Percentiles rank a stretch among this genome's conserved stretches.
These are phyloP conservation scores for Macrotis lagotis DNA, from an alignment of 2,113 vertebrate species.

Conservation along the genomic window DNA sequence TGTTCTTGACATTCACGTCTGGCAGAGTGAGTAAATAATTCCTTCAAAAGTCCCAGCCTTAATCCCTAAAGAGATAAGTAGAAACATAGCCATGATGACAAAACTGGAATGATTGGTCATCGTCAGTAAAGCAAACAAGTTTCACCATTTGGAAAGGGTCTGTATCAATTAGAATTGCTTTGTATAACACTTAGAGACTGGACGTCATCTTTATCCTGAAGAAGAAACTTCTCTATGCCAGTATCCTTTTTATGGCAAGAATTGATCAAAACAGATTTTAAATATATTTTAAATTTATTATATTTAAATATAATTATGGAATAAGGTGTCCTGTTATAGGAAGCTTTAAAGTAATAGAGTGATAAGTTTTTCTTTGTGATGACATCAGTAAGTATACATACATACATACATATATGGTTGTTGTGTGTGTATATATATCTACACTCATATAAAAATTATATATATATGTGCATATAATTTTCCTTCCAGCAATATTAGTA, in stretches of 20 bases:
- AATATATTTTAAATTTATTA: too few relatives aligned
- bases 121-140: not conserved
- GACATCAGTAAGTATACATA: not conserved
- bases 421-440: not conserved
- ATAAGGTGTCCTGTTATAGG: conserved; percentile 5
- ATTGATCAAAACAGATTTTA: conserved; percentile 62
- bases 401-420: conserved; percentile 31
- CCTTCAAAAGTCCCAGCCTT: not conserved
- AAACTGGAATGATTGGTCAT: not conserved
- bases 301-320: conserved; percentile 45
- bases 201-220: conserved; percentile 43
- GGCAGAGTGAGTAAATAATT: not conserved
- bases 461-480: not conserved
- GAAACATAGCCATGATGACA: not conserved
- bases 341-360: conserved; percentile 63
- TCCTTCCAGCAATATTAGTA: conserved; percentile 42
- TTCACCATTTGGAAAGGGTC: not conserved
- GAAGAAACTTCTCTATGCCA: conserved; percentile 51
- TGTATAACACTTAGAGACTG: conserved; percentile 60
- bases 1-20: not conserved
- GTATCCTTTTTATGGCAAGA: conserved; percentile 65
- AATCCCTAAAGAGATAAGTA: not conserved
- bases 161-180: not conserved
- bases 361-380: conserved; percentile 58
- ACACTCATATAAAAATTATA: not conserved